A percentile compares a stretch with the other conserved stretches of the same genome.
These are phyloP conservation scores for Ptychadena robeensis DNA, from an alignment of 2,797 vertebrate genomes.

Conservation along the genomic window DNA sequence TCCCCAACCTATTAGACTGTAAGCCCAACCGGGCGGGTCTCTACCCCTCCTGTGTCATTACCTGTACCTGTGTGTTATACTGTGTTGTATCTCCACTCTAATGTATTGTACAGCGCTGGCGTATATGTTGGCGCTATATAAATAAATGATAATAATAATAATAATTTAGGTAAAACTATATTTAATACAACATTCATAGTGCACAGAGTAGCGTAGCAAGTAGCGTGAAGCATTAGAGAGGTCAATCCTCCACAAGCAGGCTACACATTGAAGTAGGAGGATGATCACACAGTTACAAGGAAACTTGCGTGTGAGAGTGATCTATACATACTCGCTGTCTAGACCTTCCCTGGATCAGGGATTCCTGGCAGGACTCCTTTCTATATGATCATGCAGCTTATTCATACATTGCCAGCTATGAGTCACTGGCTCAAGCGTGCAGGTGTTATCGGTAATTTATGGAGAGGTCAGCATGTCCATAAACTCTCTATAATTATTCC, in stretches of 20 bases:
- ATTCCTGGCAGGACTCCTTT: constrained; percentile 30
- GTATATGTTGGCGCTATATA: too few species aligned
- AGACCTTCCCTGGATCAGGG: constrained; percentile 13
- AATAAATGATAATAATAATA: too few species aligned
- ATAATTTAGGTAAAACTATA: not conserved
- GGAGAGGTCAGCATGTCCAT: not conserved
- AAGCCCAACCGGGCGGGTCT: too few species aligned
- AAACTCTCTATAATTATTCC: not conserved
- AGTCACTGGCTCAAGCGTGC: constrained; percentile 36
- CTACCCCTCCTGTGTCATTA: too few species aligned
- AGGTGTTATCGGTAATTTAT: constrained; percentile 16
- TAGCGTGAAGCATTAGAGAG: not conserved
- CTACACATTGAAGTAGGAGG: not conserved
- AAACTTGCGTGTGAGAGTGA: not conserved
- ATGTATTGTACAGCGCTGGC: too few species aligned
- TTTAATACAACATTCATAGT: not conserved
- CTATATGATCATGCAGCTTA: constrained; percentile 28
- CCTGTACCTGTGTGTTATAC: too few species aligned
- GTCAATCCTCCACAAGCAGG: not conserved
- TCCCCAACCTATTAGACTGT: too few species aligned
- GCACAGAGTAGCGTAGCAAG: not conserved
- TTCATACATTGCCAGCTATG: constrained; percentile 46
- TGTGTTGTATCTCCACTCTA: too few species aligned
- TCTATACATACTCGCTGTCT: constrained; percentile 1
- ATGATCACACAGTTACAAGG: not conserved